Base-by-base conservation (phyloP, 2,797 vertebrate species). In the Strix occidentalis region DNA sequence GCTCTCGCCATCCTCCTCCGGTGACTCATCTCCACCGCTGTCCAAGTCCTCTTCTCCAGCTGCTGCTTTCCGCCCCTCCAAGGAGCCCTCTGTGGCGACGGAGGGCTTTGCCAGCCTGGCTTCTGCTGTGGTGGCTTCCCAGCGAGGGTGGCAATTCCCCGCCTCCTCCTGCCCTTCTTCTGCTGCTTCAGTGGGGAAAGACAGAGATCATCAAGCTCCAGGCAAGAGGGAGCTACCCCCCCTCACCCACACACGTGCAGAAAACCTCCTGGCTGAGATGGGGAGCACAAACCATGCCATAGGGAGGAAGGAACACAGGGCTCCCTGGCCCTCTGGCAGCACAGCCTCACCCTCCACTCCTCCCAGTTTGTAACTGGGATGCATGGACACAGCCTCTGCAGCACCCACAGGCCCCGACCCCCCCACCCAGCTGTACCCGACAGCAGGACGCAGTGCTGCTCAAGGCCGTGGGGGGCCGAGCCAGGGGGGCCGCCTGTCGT, bases 61-160 rank as follows among this genome's bases (percentile, higher is more conserved):
- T 25, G 80, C 89, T 0, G 5, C 37, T 48, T 91, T 95, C 87
- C 3, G 71, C 16, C 33, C 35, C 57, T 90, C 87, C 75, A 61
- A 41, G 23, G n/a, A 66, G 26, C 23, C 33, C 19, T 88, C 26
- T n/a, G 4, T 3, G 9, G 31, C 13, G 53, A 15, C 45, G 12
- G 26, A 1, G 23, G 41, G 26, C 17, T 82, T 70, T 56, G 37
- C 48, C 2, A 16, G 48, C 51, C 72, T 64, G 33, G 41, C 43
- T 94, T 89, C 95, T 53, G 90, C 92, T 53, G 87, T 20, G 4
- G 88, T 46, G 29, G 84, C 76, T 66, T 97, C 95, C 75, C 87
- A 96, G 43, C 45, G 37, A 63, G 96, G 45, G 31, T 85, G 72
- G 74, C 78, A 87, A 84, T 33, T 87, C 57, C 24, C 33, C 4